Percentiles rank a stretch among this genome's conserved stretches.
Conservation (phyloP, 2,113 vertebrate species). For the Boulengeromyrus knoepffleri region DNA sequence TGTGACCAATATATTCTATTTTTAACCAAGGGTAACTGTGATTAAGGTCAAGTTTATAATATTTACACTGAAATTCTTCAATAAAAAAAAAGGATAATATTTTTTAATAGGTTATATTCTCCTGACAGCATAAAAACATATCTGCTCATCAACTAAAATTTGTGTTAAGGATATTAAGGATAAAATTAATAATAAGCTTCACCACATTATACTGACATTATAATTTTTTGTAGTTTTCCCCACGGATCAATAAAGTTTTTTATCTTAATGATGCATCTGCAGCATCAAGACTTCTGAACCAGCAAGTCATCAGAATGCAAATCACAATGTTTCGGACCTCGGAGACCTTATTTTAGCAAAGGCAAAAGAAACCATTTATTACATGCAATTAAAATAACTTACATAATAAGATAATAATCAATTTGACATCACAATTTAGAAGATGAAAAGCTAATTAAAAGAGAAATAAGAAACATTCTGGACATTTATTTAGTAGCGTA, state of each 20-base stretch:
- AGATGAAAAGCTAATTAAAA: not conserved
- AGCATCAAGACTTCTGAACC: not conserved
- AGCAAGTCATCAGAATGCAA: not conserved
- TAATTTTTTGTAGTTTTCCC: not conserved
- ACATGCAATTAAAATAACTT: not conserved
- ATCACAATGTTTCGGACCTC: not conserved
- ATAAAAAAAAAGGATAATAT: not conserved
- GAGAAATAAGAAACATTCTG: not conserved
- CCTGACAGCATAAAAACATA: not conserved
- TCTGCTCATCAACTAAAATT: not conserved
- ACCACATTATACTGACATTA: not conserved
- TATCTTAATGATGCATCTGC: not conserved
- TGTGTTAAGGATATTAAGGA: not conserved
- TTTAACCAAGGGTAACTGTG: not conserved
- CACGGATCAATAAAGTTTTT: not conserved
- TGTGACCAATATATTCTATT: not conserved
- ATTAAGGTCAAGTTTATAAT: not conserved
- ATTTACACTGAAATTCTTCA: not conserved
- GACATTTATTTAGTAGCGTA: not conserved
- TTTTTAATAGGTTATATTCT: not conserved
- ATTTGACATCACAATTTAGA: not conserved
- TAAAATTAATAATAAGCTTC: not conserved
- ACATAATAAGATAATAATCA: not conserved
- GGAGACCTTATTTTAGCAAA: not conserved
- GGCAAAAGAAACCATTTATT: not conserved